Evolutionary conservation across 2,113 vertebrate species (phyloP).

Genomic region (Sardina pilchardus): DNA sequence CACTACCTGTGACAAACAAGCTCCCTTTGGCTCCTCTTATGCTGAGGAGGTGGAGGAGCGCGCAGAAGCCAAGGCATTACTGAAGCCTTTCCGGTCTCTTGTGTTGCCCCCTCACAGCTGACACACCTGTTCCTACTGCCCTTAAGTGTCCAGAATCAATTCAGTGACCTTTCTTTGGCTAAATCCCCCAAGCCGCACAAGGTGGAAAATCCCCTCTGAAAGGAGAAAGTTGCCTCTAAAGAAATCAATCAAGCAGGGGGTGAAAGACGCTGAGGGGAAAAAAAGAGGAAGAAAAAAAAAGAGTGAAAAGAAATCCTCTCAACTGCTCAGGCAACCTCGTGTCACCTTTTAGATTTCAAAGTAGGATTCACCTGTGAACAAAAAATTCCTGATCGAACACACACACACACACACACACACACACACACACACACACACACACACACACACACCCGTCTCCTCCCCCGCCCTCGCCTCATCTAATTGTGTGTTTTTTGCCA

Average conservation of each 20-base stretch:
- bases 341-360: not conserved
- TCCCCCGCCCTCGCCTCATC: not conserved
- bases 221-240: not conserved
- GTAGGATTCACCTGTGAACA: not conserved
- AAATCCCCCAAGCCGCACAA: not conserved
- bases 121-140: not conserved
- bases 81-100: not conserved
- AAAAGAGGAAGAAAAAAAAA: not conserved
- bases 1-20: not conserved
- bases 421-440: no score
- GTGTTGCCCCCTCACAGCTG: not conserved
- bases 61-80: not conserved
- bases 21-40: not conserved
- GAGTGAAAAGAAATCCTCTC: not conserved
- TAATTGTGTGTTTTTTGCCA: not conserved
- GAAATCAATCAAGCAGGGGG: not conserved
- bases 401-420: no score
- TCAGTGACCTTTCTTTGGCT: constrained; percentile 1
- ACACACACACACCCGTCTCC: not conserved
- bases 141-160: not conserved
- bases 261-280: not conserved
- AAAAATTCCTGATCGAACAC: not conserved
- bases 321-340: not conserved
- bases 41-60: not conserved
- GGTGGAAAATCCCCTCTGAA: not conserved